Base-by-base conservation (phyloP, 2,113 vertebrate species). In the Tringa solitaria region DNA sequence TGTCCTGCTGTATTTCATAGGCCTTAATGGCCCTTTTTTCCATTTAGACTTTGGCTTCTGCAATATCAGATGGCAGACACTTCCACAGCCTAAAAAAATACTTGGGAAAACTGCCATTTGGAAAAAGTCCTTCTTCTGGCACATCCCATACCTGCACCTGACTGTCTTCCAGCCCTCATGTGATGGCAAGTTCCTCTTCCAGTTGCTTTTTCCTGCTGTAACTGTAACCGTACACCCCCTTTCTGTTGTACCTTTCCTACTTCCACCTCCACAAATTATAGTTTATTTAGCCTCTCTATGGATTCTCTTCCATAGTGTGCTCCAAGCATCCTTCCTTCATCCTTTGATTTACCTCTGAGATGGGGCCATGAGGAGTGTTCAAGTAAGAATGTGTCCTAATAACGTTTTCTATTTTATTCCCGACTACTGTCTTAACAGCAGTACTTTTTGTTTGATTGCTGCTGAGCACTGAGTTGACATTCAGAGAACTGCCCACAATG, bases 281-380 rank as follows among this genome's bases (percentile, higher is more conserved):
- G 43, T 21, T 79, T 79, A 21, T 84, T 79, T 79, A 70, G 51
- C 43, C 30, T 87, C 37, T 59, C 23, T 70, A 14, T 0, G 1
- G 43, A 30, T 75, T 61, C 16, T 69, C 12, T 33, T 84, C 37
- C 32, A 27, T 10, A 48, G 33, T 3, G 12, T 0, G 0, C 5
- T 75, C 56, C 30, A 7, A 7, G 13, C 0, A 1, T 53, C 54
- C 19, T 78, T 89, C 37, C 23, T 69, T 76, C 8, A 3, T 54
- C 33, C 39, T 76, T 50, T 65, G 69, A 19, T n/a, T 27, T 64
- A 78, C 3, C 5, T 56, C 59, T 54, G 67, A 90, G 78, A 65
- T 3, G 14, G 30, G 48, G 30, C 35, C 53, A 68, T 51, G 13
- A 51, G 17, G 24, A 63, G 7, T 4, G 1, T 68, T 68, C 63